Percentiles rank a stretch among this genome's conserved stretches.
Evolutionary conservation across 2,797 vertebrate species (phyloP).

Genomic region (Luscinia luscinia): DNA sequence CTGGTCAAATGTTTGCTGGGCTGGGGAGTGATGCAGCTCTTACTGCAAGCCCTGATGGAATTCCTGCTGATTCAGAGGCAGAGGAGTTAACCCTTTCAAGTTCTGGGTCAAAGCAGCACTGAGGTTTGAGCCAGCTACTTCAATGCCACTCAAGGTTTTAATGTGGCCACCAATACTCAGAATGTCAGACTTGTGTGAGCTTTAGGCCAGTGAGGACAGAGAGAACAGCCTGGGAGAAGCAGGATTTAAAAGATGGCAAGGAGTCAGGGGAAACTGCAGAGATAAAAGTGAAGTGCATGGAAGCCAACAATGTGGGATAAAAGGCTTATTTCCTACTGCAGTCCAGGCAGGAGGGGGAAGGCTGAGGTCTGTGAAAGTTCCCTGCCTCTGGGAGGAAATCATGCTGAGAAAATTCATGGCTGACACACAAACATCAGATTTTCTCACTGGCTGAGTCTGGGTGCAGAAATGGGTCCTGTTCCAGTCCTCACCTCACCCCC

Average conservation of each 20-base stretch:
- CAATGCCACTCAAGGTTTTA: not conserved
- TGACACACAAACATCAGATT: not conserved
- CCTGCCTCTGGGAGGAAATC: not conserved
- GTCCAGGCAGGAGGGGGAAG: not conserved
- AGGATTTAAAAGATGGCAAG: slow-evolving; percentile 40
- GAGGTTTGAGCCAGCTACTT: slow-evolving; percentile 5
- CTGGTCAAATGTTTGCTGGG: not conserved
- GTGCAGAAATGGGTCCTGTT: not conserved
- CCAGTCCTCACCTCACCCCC: not conserved
- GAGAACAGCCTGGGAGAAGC: slow-evolving; percentile 7
- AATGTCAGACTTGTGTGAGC: slow-evolving; percentile 12
- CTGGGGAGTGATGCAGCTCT: not conserved
- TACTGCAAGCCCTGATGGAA: not conserved
- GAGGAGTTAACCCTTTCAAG: slow-evolving; percentile 39
- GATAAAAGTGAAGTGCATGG: slow-evolving; percentile 34
- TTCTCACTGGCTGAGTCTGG: not conserved
- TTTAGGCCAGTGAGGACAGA: not conserved
- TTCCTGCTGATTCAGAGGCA: slow-evolving; percentile 1
- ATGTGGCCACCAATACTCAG: not conserved
- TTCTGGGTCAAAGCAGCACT: slow-evolving; percentile 22
- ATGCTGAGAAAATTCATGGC: not conserved
- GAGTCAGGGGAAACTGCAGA: not conserved
- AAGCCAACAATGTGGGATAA: slow-evolving; percentile 47
- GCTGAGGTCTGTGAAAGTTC: not conserved
- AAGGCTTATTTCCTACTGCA: slow-evolving; percentile 35